Conservation (phyloP, 2,113 vertebrate genomes). For the Casuarius casuarius region DNA sequence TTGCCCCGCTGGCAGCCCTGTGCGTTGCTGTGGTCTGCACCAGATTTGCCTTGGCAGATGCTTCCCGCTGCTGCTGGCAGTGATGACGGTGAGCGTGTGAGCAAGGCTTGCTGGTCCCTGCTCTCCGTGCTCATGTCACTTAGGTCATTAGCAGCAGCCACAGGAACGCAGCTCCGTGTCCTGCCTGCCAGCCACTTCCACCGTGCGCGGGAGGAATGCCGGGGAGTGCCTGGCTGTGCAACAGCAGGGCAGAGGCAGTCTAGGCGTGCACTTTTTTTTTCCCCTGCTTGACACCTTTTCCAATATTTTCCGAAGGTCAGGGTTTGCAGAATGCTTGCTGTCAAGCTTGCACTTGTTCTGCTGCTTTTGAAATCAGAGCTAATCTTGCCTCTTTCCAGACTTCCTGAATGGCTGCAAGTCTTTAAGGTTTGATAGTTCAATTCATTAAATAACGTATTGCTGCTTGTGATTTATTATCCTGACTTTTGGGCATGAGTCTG, state of each 20-base stretch:
- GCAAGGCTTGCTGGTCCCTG: not conserved
- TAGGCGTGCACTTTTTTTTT: not conserved
- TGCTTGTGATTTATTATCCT: not conserved
- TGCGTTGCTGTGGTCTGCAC: not conserved
- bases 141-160: not conserved
- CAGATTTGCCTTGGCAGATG: not conserved
- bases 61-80: not conserved
- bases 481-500: not conserved
- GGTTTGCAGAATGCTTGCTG: not conserved
- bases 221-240: not conserved
- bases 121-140: not conserved
- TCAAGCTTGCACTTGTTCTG: slow-evolving; percentile 48
- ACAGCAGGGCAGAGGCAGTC: not conserved
- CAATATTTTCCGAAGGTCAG: not conserved
- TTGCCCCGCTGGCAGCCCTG: not conserved
- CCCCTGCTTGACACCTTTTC: not conserved
- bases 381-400: not conserved
- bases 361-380: slow-evolving; percentile 45
- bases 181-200: not conserved
- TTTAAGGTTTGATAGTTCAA: not conserved
- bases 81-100: not conserved
- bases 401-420: not conserved
- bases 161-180: not conserved
- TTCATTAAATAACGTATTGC: not conserved
- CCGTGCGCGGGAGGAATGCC: not conserved